Conservation (phyloP, 2,113 vertebrate genomes). For the Aptenodytes patagonicus region DNA sequence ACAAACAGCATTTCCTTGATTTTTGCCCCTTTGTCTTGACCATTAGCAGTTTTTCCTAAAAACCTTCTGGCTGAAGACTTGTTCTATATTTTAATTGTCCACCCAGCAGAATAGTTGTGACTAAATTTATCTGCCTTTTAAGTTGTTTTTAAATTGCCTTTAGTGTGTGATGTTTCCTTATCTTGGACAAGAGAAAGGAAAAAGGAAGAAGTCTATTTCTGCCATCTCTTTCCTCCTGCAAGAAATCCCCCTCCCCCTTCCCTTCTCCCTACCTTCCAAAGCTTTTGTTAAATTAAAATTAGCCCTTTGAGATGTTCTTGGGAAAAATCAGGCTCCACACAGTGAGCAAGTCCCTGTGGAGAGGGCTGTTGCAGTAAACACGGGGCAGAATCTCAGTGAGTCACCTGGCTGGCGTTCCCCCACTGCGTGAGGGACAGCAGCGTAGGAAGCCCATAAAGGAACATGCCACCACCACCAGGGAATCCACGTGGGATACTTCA, state of each 20-base stretch:
- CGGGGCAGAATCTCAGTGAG: constrained; percentile 1
- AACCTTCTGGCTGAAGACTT: background rate
- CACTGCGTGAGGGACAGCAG: background rate
- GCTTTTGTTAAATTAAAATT: constrained; percentile 71
- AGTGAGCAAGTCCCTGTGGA: constrained; percentile 19
- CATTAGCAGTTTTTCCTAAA: background rate
- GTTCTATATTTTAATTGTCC: background rate
- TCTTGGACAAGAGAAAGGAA: constrained; percentile 54
- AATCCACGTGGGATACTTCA: background rate
- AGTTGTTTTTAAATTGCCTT: constrained; percentile 50
- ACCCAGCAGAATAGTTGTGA: background rate
- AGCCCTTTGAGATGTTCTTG: constrained; percentile 60
- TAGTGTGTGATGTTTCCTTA: constrained; percentile 57
- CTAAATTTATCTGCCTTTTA: constrained; percentile 66
- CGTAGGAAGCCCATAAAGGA: constrained; percentile 22
- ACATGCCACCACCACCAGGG: background rate
- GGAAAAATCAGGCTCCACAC: constrained; percentile 44
- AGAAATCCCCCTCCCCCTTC: constrained; percentile 34
- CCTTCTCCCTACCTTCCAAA: constrained; percentile 32
- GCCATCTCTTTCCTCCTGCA: constrained; percentile 45
- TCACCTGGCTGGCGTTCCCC: constrained; percentile 31
- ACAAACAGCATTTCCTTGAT: background rate
- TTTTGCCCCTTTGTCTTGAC: background rate
- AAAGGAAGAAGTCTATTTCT: constrained; percentile 66
- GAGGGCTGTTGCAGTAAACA: constrained; percentile 13